Evolutionary conservation across 2,797 vertebrate species (phyloP), one percentile per base, ranked within the genome.

Genomic region (Ctenosaura bakeri): DNA sequence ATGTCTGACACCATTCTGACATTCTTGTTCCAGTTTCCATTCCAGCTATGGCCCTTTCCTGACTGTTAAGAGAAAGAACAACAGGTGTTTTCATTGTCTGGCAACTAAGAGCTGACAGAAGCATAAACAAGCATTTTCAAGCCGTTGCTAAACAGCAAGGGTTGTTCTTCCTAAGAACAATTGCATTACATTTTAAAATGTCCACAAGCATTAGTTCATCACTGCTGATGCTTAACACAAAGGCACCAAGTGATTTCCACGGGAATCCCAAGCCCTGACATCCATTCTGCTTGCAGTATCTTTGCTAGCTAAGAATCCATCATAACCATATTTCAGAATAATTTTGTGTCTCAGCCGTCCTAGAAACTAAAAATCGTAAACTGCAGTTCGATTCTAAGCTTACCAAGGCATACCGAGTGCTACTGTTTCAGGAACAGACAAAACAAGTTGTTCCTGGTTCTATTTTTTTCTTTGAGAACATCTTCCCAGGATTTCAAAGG

Each of bases 371-470:
- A 69, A 52, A 59, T 82, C 9, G 2, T 73, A 83, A 88, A 73
- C 83, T 46, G 66, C 26, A 88, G 66, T 73, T 35, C 22, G 12
- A 26, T 73, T 88, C 79, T 54, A 88, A 74, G 73, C 32, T 83
- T 56, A 59, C 79, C 38, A 59, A 87, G 16, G 16, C 74, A 88
- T 59, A n/a, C 6, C 56, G n/a, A 13, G 8, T 29, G 26, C 10
- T 74, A 46, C 22, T 88, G 22, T 83, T 74, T 74, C 64, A 54
- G 50, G 24, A 73, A 74, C 16, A 88, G n/a, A 56, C 22, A 54
- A 88, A 88, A 66, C 18, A 87, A 87, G 86, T 24, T 6, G 35
- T 38, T 42, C 16, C 6, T 22, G 18, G 18, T 32, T 69, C 7
- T 69, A 5, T 69, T 32, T 10, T 10, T 69, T 32, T 69, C 26